Percentiles rank a stretch among this genome's conserved stretches.
These are phyloP conservation scores for Tor tambroides DNA, from an alignment of 2,113 vertebrate genomes.

Conservation along the genomic window DNA sequence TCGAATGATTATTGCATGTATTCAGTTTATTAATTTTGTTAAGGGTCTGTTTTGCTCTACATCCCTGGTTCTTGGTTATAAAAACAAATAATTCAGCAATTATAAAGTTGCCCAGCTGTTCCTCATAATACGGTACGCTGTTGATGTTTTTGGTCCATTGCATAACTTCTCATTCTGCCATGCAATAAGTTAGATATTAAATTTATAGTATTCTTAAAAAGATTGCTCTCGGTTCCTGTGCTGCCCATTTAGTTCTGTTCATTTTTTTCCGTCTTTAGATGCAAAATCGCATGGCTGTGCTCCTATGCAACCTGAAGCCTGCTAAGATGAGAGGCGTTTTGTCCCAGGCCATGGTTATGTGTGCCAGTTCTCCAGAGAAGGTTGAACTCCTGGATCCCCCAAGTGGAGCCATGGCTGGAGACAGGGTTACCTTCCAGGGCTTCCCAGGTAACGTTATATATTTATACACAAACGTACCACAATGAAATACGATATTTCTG, in stretches of 20 bases:
- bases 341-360: conserved; percentile 94
- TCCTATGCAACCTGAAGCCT: conserved; percentile 93
- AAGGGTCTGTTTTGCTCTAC: neutral
- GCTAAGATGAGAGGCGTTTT: conserved; percentile 89
- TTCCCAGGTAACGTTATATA: conserved; percentile 81
- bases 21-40: neutral
- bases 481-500: neutral
- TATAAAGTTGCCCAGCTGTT: conserved; percentile 17
- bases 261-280: conserved; percentile 76
- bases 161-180: neutral
- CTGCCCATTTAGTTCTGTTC: neutral
- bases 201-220: neutral
- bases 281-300: conserved; percentile 91
- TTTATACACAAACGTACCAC: neutral
- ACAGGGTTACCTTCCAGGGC: conserved; percentile 85
- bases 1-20: conserved; percentile 23
- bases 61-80: neutral
- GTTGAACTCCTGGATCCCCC: conserved; percentile 92
- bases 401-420: conserved; percentile 82
- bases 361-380: conserved; percentile 89
- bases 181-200: neutral
- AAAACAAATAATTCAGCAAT: conserved; percentile 11
- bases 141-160: conserved; percentile 13
- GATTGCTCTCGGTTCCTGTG: neutral
- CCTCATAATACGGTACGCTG: neutral